These are phyloP conservation scores for Prunella fulvescens DNA, from an alignment of 2,113 vertebrate genomes.

Conservation along the genomic window DNA sequence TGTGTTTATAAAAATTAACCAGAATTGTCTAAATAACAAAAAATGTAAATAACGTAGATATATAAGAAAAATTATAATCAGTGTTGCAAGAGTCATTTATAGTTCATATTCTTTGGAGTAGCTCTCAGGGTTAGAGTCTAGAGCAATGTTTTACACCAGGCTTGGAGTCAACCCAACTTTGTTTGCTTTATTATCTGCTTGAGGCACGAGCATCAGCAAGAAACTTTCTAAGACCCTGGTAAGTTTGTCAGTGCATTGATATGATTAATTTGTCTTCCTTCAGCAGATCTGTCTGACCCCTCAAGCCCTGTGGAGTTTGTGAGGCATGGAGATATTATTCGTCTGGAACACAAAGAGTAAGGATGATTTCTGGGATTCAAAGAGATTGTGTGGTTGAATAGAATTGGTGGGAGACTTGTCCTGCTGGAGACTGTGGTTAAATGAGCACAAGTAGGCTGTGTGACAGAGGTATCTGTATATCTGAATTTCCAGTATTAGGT, in stretches of 20 bases:
- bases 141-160: not conserved
- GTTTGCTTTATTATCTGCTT: not conserved
- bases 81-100: not conserved
- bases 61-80: not conserved
- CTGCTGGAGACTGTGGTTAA: not conserved
- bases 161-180: not conserved
- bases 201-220: not conserved
- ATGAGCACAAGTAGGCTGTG: not conserved
- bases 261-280: conserved; percentile 8
- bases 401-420: not conserved
- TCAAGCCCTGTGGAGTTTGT: conserved; percentile 83
- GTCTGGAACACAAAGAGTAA: conserved; percentile 89
- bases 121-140: not conserved
- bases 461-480: not conserved
- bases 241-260: not conserved
- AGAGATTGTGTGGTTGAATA: not conserved
- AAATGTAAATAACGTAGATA: not conserved
- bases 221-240: not conserved
- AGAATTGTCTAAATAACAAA: not conserved
- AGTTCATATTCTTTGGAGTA: not conserved
- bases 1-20: not conserved
- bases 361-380: not conserved
- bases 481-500: not conserved
- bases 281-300: conserved; percentile 70
- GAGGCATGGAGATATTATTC: conserved; percentile 83